phyloP scores from a whole-genome alignment of 2,888 invertebrate species.

The Diadromus collaris region DNA sequence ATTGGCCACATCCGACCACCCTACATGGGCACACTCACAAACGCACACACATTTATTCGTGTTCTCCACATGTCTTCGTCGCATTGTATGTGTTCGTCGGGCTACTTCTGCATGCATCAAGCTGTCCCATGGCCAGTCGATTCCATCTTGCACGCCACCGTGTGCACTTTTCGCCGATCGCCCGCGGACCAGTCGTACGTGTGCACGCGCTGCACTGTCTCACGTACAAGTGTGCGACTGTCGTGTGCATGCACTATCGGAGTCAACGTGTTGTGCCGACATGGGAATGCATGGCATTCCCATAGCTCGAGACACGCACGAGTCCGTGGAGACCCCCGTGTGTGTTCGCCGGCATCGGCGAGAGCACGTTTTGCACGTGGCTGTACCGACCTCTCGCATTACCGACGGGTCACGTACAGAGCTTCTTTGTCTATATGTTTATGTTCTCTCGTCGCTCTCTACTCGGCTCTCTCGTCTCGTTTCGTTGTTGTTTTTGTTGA shows the following conservation, averaged over 20 bases:
- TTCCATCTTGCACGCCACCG: slow-evolving; percentile 60
- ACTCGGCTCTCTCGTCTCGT: slow-evolving; percentile 17
- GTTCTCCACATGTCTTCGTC: not conserved
- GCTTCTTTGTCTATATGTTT: slow-evolving; percentile 50
- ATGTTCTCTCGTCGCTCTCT: slow-evolving; percentile 21
- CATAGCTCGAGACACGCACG: slow-evolving; percentile 31
- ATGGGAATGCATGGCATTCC: slow-evolving; percentile 34
- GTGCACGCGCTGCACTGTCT: not conserved
- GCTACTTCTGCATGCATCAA: slow-evolving; percentile 3
- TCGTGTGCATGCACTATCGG: slow-evolving; percentile 12
- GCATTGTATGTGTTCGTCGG: not conserved
- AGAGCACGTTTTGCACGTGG: not conserved
- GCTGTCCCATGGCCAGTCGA: slow-evolving; percentile 50
- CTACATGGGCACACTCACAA: not conserved
- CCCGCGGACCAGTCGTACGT: not conserved
- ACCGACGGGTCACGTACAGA: slow-evolving; percentile 39
- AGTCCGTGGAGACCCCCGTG: not conserved
- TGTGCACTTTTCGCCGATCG: slow-evolving; percentile 41
- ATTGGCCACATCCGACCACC: too few relatives aligned
- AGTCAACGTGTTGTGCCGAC: slow-evolving; percentile 24
- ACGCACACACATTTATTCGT: slow-evolving; percentile 27
- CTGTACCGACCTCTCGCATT: not conserved
- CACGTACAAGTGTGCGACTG: not conserved
- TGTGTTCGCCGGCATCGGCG: not conserved
- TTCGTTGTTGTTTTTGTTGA: slow-evolving; percentile 41